Percentiles rank a stretch among this genome's conserved stretches.
These are phyloP conservation scores for Chionodraco myersi DNA, from an alignment of 2,113 vertebrate species.

Conservation along the genomic window DNA sequence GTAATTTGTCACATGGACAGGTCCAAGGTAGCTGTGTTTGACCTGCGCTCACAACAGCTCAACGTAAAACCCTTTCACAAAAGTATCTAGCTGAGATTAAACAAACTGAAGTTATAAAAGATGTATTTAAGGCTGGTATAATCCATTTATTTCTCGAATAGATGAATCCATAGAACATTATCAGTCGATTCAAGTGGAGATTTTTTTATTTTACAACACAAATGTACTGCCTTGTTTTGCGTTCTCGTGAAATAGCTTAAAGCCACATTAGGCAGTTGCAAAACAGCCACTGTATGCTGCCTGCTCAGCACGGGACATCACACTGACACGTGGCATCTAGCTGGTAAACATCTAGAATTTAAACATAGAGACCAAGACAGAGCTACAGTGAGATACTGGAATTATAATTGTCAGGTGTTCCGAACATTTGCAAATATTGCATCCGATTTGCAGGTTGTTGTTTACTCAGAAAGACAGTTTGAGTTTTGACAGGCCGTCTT, in stretches of 20 bases:
- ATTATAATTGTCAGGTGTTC: neutral
- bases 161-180: no score
- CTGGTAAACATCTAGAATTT: neutral
- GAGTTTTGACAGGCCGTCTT: neutral
- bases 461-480: neutral
- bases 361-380: no score
- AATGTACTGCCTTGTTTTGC: no score
- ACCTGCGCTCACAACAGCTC: neutral
- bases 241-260: no score
- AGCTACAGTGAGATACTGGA: neutral
- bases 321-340: neutral
- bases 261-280: no score
- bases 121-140: neutral
- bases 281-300: no score
- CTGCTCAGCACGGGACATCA: neutral
- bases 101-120: neutral
- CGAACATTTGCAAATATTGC: neutral
- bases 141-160: no score
- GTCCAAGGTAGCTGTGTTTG: conserved; percentile 1
- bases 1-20: conserved; percentile 43
- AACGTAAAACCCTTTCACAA: neutral
- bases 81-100: neutral
- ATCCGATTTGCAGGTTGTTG: neutral
- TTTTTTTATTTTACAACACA: no score
- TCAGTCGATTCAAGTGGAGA: no score